phyloP scores from a whole-genome alignment of 2,113 vertebrate genomes.

The Tyrannus savana region DNA sequence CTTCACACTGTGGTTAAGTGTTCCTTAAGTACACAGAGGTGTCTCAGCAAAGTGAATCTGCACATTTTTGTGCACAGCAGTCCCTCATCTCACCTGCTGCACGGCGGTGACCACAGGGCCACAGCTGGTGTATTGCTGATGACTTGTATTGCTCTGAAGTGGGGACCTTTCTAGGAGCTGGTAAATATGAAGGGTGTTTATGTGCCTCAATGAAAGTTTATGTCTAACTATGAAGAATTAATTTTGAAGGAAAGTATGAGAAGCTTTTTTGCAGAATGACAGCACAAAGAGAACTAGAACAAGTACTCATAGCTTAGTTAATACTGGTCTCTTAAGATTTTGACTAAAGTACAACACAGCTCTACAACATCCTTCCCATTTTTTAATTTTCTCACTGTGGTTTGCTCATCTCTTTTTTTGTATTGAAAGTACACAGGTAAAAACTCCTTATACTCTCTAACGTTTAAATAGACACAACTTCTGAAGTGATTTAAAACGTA shows the following conservation, averaged over 20 bases:
- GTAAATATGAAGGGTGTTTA: slow-evolving; percentile 15
- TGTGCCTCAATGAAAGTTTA: slow-evolving; percentile 15
- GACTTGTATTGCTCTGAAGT: slow-evolving; percentile 5
- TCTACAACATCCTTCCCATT: background rate
- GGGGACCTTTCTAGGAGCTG: background rate
- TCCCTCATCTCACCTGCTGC: background rate
- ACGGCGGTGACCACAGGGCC: background rate
- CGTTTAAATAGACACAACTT: background rate
- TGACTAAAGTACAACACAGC: background rate
- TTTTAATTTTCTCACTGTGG: background rate
- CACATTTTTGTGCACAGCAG: background rate
- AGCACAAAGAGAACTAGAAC: slow-evolving; percentile 19
- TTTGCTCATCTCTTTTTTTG: background rate
- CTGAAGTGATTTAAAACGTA: slow-evolving; percentile 25
- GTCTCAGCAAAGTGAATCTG: background rate
- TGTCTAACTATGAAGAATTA: slow-evolving; percentile 14
- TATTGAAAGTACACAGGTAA: background rate
- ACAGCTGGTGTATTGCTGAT: background rate
- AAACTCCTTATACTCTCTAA: background rate
- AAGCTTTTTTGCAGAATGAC: slow-evolving; percentile 41
- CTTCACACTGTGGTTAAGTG: background rate
- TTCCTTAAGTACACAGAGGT: background rate
- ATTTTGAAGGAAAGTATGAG: slow-evolving; percentile 33
- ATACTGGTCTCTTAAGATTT: background rate
- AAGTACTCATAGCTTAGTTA: slow-evolving; percentile 10